phyloP scores from a whole-genome alignment of 2,888 invertebrate genomes.

The Leptinotarsa juncta region DNA sequence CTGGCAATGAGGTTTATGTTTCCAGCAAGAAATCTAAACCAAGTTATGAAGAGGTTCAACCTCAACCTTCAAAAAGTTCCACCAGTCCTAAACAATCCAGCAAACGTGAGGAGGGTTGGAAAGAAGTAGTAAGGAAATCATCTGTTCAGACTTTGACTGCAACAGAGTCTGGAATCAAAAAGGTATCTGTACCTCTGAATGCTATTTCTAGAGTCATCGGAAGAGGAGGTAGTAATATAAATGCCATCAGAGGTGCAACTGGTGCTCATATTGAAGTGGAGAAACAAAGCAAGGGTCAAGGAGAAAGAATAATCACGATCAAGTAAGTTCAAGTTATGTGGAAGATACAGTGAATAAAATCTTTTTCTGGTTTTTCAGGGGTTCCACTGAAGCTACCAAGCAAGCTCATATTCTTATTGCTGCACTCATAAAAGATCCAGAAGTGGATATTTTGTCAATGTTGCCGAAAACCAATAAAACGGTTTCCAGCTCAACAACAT shows the following conservation, averaged over 20 bases:
- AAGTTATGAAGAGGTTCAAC: conserved; percentile 46
- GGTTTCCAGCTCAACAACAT: conserved; percentile 68
- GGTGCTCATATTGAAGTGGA: conserved; percentile 99
- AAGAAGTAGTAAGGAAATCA: conserved; percentile 74
- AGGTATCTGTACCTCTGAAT: conserved; percentile 92
- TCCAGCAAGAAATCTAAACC: conserved; percentile 65
- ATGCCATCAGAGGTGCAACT: conserved; percentile 95
- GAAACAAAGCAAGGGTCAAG: conserved; percentile 94
- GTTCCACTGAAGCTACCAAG: conserved; percentile 90
- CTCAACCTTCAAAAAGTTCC: conserved; percentile 57
- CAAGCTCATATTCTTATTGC: conserved; percentile 93
- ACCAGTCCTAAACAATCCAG: conserved; percentile 77
- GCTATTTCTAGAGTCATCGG: conserved; percentile 98
- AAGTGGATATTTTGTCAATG: conserved; percentile 88
- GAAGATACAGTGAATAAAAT: conserved; percentile 19
- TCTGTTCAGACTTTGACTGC: conserved; percentile 69
- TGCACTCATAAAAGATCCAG: conserved; percentile 94
- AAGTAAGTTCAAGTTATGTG: conserved; percentile 71
- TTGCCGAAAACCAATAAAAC: conserved; percentile 72
- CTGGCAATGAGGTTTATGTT: conserved; percentile 73
- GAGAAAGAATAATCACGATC: conserved; percentile 94
- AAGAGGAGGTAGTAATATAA: conserved; percentile 96
- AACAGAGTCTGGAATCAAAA: conserved; percentile 77
- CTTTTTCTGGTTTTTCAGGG: conserved; percentile 68
- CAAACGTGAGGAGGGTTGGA: conserved; percentile 93